Evolutionary conservation across 1,140 invertebrate species (phyloP).

Genomic region (Heliconius congener): DNA sequence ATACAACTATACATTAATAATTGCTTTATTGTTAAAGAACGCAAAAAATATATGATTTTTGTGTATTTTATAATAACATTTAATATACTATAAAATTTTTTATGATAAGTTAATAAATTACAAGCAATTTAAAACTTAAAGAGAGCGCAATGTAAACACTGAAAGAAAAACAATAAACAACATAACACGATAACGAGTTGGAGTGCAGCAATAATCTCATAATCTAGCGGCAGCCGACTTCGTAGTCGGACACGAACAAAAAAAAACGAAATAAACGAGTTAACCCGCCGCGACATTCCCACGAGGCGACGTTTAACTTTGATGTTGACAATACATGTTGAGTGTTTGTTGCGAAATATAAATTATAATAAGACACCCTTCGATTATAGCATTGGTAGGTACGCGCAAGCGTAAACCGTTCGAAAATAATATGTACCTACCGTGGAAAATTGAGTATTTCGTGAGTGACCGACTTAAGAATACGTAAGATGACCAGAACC

Average conservation of each 20-base stretch:
- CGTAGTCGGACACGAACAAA: slow-evolving; percentile 43
- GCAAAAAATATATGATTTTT: background rate
- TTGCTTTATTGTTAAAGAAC: background rate
- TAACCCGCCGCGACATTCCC: slow-evolving; percentile 64
- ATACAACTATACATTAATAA: background rate
- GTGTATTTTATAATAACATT: background rate
- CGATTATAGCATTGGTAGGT: slow-evolving; percentile 15
- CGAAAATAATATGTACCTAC: background rate
- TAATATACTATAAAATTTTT: background rate
- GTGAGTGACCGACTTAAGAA: background rate
- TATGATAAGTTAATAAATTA: background rate
- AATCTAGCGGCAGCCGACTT: slow-evolving; percentile 44
- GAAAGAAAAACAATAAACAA: slow-evolving; percentile 37
- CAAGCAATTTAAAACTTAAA: background rate
- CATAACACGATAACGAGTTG: slow-evolving; percentile 48
- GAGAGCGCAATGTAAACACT: slow-evolving; percentile 14
- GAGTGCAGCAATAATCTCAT: slow-evolving; percentile 61
- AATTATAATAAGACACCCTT: slow-evolving; percentile 35
- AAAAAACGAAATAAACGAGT: slow-evolving; percentile 59
- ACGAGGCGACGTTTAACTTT: slow-evolving; percentile 65
- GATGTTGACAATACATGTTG: slow-evolving; percentile 54
- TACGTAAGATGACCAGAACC: background rate
- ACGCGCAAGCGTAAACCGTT: background rate
- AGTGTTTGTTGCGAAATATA: slow-evolving; percentile 33
- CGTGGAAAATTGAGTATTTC: background rate